Conservation (phyloP, 2,888 invertebrate genomes). For the Adelphocoris suturalis region DNA sequence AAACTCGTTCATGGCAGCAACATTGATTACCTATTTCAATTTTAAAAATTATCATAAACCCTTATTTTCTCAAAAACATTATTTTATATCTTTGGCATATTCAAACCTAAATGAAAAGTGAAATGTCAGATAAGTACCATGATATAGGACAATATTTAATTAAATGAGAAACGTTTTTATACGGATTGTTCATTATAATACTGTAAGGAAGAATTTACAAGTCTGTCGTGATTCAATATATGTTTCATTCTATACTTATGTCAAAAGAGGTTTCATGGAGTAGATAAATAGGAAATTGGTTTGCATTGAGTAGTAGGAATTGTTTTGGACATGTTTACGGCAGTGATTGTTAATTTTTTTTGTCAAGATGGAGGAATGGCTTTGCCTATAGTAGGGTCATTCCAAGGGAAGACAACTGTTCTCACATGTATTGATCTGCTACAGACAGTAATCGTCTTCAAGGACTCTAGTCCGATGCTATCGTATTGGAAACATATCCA, state of each 20-base stretch:
- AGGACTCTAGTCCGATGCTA: too few relatives aligned
- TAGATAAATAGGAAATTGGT: background rate
- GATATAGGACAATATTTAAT: background rate
- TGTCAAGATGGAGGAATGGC: constrained; percentile 15
- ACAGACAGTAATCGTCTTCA: too few relatives aligned
- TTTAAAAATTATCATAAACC: background rate
- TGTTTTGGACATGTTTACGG: constrained; percentile 22
- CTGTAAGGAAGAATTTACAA: background rate
- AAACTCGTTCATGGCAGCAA: background rate
- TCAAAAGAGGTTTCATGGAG: background rate
- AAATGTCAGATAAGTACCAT: background rate
- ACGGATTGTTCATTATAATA: constrained; percentile 29
- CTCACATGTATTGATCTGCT: too few relatives aligned
- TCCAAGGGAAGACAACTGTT: too few relatives aligned
- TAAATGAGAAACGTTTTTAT: background rate
- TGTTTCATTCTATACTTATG: background rate
- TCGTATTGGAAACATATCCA: too few relatives aligned
- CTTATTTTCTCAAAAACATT: background rate
- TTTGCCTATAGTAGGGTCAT: background rate
- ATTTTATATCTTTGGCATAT: constrained; percentile 25
- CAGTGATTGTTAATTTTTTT: background rate
- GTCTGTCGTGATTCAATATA: background rate
- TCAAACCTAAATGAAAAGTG: background rate
- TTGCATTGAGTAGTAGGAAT: background rate
- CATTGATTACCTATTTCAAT: background rate